Base-by-base conservation (phyloP, 2,113 vertebrate genomes). In the Brachyhypopomus gauderio region DNA sequence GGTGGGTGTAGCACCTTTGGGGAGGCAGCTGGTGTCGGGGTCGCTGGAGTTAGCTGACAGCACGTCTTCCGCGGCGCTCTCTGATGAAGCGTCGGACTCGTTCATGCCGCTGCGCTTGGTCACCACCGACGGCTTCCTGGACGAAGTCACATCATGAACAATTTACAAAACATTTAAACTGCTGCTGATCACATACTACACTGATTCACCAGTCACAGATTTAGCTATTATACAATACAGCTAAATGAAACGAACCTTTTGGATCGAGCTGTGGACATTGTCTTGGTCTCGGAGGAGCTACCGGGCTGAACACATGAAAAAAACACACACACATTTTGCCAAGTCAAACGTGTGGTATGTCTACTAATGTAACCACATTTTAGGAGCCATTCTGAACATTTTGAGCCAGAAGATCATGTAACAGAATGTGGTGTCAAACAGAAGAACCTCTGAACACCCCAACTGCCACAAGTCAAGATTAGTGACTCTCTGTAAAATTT, bases 21-120 rank as follows among this genome's bases (percentile, higher is more conserved):
- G 85, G 1, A 81, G 64, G 52, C 56, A 30, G 34, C 52, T 79
- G 2, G 66, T 63, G 66, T 85, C 77, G 1, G 73, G 94, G 0
- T 95, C 95, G 84, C 96, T 96, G 75, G 94, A 93, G 62, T 92
- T 94, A 77, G 94, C 36, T 38, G 94, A 93, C 62, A 90, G 69
- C 79, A 91, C 87, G 73, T 95, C 89, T 81, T 95, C 95, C 83
- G 92, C 89, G 80, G 94, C 90, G 79, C 89, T 93, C 87, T 94
- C 95, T 86, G 95, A 94, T 22, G 93, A 90, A 23, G 84, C 89
- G 66, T 95, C 96, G 52, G 97, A 97, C 89, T 98, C 96, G 84
- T 98, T 97, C 76, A 97, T 92, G 79, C 96, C 97, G 75, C 96
- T 93, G 74, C 98, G 97, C 81, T 96, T 98, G 85, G 93, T 96